Evolutionary conservation across 2,113 vertebrate genomes (phyloP), one percentile per base, ranked within the genome.

Genomic region (Henicopernis longicauda): DNA sequence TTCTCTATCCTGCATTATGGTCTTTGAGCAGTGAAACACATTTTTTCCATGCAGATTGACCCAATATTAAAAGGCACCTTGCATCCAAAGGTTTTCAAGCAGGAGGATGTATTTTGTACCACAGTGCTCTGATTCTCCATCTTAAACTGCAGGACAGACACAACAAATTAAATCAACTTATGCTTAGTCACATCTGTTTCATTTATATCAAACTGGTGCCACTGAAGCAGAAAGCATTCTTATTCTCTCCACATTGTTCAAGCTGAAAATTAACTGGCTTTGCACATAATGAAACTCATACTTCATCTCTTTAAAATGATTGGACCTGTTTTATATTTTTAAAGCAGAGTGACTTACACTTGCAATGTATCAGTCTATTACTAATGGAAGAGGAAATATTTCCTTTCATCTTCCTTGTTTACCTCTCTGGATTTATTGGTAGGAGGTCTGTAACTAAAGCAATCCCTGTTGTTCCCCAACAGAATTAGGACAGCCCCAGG

Each of bases 401-500:
- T 38, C 62, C 55, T 72, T 18, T 34, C 65, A 6, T 23, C 66
- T 58, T 47, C 44, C 42, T 18, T 3, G 36, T 34, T 57, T 27
- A 5, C 45, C 36, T 42, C 10, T 13, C 22, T 3, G 42, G 15
- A 20, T 69, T n/a, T 7, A 1, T 66, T 26, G 77, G 10, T 10
- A 13, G 40, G 8, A 25, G 45, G 8, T 20, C 38, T 54, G 21
- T 22, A 9, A 17, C 38, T 79, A 8, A 93, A 44, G 44, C 42
- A 49, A 3, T 49, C 3, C 31, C 38, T 84, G 45, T 42, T 85
- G 74, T 62, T 70, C 20, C 83, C 72, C 93, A 3, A 17, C 98
- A 99, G 99, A 96, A 99, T 99, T 87, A 99, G 98, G 98, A 99
- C 99, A 4, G 99, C 98, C 4, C 97, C 99, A 0, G 99, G 99